These are phyloP conservation scores for Sphaeridia pumilis DNA, from an alignment of 2,888 invertebrate genomes.

Conservation along the genomic window DNA sequence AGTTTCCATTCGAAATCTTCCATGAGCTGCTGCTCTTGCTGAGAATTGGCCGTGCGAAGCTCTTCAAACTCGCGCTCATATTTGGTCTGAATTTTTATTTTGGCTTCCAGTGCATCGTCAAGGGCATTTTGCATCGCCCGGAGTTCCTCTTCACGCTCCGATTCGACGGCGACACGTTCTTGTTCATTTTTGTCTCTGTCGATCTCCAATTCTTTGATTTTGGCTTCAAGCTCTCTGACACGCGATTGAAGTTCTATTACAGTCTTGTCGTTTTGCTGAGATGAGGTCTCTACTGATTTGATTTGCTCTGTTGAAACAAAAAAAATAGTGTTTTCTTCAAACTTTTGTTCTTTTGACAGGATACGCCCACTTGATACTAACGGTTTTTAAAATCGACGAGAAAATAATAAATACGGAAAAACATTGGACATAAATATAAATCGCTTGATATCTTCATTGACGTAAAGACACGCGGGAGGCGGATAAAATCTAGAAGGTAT, in stretches of 20 bases:
- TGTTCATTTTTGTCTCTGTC: conserved; percentile 44
- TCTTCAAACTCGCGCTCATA: conserved; percentile 59
- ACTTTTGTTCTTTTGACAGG: too few species aligned
- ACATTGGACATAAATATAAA: too few species aligned
- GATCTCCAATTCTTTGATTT: conserved; percentile 41
- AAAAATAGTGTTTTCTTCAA: too few species aligned
- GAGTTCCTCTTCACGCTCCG: conserved; percentile 43
- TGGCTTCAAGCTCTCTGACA: conserved; percentile 44
- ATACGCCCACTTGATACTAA: too few species aligned
- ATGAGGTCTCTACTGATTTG: conserved; percentile 21
- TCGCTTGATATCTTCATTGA: too few species aligned
- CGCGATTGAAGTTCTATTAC: conserved; percentile 39
- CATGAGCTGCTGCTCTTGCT: conserved; percentile 57
- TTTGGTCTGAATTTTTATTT: conserved; percentile 47
- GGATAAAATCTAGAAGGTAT: too few species aligned
- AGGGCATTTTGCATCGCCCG: conserved; percentile 47
- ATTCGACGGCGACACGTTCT: conserved; percentile 38
- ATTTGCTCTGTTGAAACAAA: conserved; percentile 24
- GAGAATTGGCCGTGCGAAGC: conserved; percentile 52
- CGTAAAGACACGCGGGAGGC: too few species aligned
- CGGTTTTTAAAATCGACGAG: too few species aligned
- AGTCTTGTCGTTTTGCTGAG: conserved; percentile 23
- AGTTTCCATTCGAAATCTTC: conserved; percentile 77
- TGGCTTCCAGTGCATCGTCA: conserved; percentile 51
- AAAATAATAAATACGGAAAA: too few species aligned